phyloP scores from a whole-genome alignment of 2,888 invertebrate genomes.

The Omphaloscelis lunosa region DNA sequence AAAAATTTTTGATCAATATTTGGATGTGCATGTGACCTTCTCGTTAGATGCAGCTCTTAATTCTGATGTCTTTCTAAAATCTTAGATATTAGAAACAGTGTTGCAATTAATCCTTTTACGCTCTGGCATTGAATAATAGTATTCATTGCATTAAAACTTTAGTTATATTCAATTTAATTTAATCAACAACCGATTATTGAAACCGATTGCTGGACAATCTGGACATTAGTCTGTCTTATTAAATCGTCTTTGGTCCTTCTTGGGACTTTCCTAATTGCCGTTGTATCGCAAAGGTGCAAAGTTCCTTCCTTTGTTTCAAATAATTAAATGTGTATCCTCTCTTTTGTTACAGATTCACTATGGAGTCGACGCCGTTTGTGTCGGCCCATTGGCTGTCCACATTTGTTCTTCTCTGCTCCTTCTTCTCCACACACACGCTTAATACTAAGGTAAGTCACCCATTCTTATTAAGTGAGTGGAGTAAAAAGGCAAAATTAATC shows the following conservation, averaged over 20 bases:
- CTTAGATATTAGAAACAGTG: slow-evolving; percentile 9
- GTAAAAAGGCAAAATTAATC: not conserved
- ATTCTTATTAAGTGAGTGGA: no score
- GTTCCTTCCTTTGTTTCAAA: not conserved
- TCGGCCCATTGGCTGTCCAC: slow-evolving; percentile 86
- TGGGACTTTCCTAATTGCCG: not conserved
- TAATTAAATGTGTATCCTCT: slow-evolving; percentile 24
- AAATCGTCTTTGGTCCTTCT: not conserved
- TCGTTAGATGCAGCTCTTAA: slow-evolving; percentile 23
- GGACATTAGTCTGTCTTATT: not conserved
- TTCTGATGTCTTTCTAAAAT: slow-evolving; percentile 20
- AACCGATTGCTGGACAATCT: not conserved
- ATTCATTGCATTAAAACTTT: not conserved
- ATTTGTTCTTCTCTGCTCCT: slow-evolving; percentile 83
- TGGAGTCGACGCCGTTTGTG: slow-evolving; percentile 83
- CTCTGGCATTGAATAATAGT: slow-evolving; percentile 14
- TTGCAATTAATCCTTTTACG: slow-evolving; percentile 27
- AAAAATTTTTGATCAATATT: slow-evolving; percentile 22
- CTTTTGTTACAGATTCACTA: slow-evolving; percentile 80
- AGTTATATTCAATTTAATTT: not conserved
- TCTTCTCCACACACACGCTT: slow-evolving; percentile 84
- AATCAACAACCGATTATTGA: not conserved
- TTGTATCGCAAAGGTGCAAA: not conserved
- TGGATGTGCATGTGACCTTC: slow-evolving; percentile 14
- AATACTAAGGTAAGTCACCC: slow-evolving; percentile 83